Conservation (phyloP, 2,113 vertebrate species). For the Pseudopodoces humilis region DNA sequence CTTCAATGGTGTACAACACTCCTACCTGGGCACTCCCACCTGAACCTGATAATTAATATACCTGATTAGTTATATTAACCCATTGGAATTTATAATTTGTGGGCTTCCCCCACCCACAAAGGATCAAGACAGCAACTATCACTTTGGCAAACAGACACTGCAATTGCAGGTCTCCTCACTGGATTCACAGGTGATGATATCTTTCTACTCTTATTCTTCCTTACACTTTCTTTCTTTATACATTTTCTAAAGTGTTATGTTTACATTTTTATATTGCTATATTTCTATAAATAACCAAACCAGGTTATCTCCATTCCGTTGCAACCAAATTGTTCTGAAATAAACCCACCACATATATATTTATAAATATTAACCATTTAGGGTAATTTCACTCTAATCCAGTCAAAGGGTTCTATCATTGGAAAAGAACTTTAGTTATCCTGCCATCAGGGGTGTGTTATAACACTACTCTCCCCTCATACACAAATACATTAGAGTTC, state of each 20-base stretch:
- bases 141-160: background rate
- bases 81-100: background rate
- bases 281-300: background rate
- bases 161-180: background rate
- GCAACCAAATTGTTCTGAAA: background rate
- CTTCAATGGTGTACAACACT: background rate
- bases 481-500: background rate
- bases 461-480: background rate
- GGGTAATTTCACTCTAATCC: background rate
- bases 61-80: background rate
- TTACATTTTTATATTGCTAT: background rate
- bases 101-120: background rate
- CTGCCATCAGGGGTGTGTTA: background rate
- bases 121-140: background rate
- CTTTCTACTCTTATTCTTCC: background rate
- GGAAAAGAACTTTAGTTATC: background rate
- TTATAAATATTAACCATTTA: background rate
- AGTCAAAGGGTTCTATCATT: background rate
- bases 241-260: background rate
- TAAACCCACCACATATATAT: accelerated
- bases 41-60: background rate
- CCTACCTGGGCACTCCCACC: background rate
- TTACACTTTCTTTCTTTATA: background rate
- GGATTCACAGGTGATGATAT: background rate
- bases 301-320: background rate